phyloP scores from a whole-genome alignment of 1,140 invertebrate species.

The Saxidomus purpurata region DNA sequence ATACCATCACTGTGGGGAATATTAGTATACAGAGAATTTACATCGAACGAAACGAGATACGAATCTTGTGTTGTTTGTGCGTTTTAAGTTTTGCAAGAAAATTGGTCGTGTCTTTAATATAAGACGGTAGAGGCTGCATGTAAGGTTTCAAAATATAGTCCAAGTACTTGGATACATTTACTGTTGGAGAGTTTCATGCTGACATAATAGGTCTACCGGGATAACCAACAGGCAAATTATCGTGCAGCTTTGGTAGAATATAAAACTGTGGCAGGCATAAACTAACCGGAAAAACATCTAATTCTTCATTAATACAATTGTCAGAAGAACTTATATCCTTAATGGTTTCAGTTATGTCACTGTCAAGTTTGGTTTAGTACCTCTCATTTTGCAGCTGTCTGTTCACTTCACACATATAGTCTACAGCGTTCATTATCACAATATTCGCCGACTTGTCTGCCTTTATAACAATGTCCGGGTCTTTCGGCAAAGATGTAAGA shows the following conservation, averaged over 20 bases:
- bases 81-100: constrained; percentile 5
- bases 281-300: constrained; percentile 1
- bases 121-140: background rate
- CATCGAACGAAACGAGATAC: constrained; percentile 4
- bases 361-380: background rate
- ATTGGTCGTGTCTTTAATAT: constrained; percentile 17
- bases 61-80: background rate
- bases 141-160: constrained; percentile 2
- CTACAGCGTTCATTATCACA: background rate
- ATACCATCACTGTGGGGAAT: constrained; percentile 6
- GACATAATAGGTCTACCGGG: constrained; percentile 35
- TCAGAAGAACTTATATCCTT: background rate
- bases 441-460: background rate
- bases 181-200: background rate
- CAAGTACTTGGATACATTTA: constrained; percentile 21
- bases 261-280: constrained; percentile 7
- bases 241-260: constrained; percentile 25
- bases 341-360: background rate
- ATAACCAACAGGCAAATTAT: constrained; percentile 17
- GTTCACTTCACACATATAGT: background rate
- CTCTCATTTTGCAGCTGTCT: background rate
- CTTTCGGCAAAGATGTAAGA: background rate
- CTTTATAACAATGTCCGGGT: background rate
- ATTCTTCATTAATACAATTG: background rate
- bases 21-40: background rate